Evolutionary conservation across 2,888 invertebrate species (phyloP), one percentile per base, ranked within the genome.

Genomic region (Phortica magna): DNA sequence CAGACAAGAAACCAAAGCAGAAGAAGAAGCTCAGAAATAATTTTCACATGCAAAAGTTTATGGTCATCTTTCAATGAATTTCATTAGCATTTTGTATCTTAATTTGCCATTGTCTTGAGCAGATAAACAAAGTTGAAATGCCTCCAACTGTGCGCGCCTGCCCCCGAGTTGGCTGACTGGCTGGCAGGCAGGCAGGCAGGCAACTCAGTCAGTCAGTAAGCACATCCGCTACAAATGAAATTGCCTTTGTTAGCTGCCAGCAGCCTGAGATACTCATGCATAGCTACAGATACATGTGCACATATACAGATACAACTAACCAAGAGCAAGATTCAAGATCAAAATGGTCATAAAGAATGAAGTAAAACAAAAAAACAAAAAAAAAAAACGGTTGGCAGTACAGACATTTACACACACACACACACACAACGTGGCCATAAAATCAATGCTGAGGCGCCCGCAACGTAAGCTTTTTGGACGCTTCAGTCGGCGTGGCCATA

Each of bases 21-120:
- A 14, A 48, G 14, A 48, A 48, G 9, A 48, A 48, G 48, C 48
- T 2, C 48, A 12, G 48, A 14, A 14, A 9, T 9, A 48, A 48
- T 17, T n/a, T 61, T 61, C 61, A 61, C 61, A 75, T 73, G 76
- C 48, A 59, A 48, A 76, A 70, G 75, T 79, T 79, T 79, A 79
- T 76, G 81, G 79, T 79, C 79, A 81, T 76, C 78, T 79, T 78
- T 76, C 71, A 78, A 68, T 79, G 79, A 79, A 79, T 79, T 75
- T 67, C 81, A 81, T 81, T 81, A 78, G 77, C 78, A 79, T 77
- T 77, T 76, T 71, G 71, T 71, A 75, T 75, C 75, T 74, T 57
- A 65, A 22, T 39, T 73, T 73, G 22, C 80, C 80, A 79, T 75
- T 71, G 70, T 71, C 22, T 68, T 68, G 7, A 0, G 55, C 53